Evolutionary conservation across 2,888 invertebrate species (phyloP).

Genomic region (Nemotelus pantherinus): DNA sequence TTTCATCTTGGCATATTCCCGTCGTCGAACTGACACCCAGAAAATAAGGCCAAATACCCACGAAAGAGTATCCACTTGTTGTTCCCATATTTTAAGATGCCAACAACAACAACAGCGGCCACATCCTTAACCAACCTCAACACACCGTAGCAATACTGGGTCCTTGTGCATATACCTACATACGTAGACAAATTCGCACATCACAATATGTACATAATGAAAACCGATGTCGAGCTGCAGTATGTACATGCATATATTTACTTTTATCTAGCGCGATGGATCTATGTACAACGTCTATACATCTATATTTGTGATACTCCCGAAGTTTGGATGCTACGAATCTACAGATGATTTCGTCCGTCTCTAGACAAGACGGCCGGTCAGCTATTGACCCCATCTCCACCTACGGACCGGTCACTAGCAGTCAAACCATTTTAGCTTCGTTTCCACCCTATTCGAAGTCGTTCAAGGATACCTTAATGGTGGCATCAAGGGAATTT

Average conservation of each 20-base stretch:
- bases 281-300: neutral
- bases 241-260: slow-evolving; percentile 11
- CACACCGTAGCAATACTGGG: slow-evolving; percentile 35
- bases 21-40: slow-evolving; percentile 20
- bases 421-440: slow-evolving; percentile 22
- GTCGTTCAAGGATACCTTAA: slow-evolving; percentile 32
- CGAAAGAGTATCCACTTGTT: slow-evolving; percentile 45
- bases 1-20: slow-evolving; percentile 13
- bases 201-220: neutral
- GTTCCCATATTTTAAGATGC: slow-evolving; percentile 41
- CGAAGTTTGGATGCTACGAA: slow-evolving; percentile 22
- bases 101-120: slow-evolving; percentile 19
- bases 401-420: neutral
- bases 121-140: slow-evolving; percentile 46
- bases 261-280: neutral
- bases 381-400: slow-evolving; percentile 28
- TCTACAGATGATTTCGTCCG: slow-evolving; percentile 44
- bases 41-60: neutral
- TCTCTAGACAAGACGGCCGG: slow-evolving; percentile 41
- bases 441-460: slow-evolving; percentile 28
- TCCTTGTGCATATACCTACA: slow-evolving; percentile 27
- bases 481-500: slow-evolving; percentile 15
- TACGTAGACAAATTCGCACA: neutral
- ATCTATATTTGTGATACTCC: slow-evolving; percentile 11
- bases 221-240: slow-evolving; percentile 13